Base-by-base conservation (phyloP, 2,888 invertebrate genomes). In the Gandaritis pyraliata region DNA sequence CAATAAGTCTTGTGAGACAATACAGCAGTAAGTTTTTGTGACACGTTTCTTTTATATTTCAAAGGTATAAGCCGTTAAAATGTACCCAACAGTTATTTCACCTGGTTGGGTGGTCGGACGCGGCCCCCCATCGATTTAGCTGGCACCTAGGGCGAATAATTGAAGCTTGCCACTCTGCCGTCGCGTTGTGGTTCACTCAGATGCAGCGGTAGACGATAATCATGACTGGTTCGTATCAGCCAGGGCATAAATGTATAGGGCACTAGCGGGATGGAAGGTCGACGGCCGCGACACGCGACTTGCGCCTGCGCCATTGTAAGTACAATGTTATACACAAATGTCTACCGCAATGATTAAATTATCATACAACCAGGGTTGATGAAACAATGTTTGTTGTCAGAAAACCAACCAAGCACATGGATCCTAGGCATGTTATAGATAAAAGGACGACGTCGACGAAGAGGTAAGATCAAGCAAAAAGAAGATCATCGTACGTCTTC, bases 231-330 rank as follows among this genome's bases (percentile, higher is more conserved):
- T 33, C 39, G 38, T 49, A 41, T 33, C 41, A 23, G n/a, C 5
- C 45, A 45, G 50, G n/a, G 36, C 57, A 8, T 11, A 54, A 8
- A 46, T 3, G 10, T 43, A 43, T 16, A 43, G 43, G 43, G 43
- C 33, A 33, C 43, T 43, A 43, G 58, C 55, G 55, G 60, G 50
- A 49, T 52, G 71, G 74, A 78, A 77, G 82, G 82, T 82, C 80
- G 77, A 78, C 74, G 82, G 71, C 82, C 82, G 78, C 69, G 69
- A 61, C 70, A 57, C 82, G 80, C 70, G 69, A 62, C 70, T 38
- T 72, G 75, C 71, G 65, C 70, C 61, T 63, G 66, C 72, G 66
- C 71, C 38, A 16, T 11, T 16, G 15, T 11, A 16, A 10, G 43
- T 43, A 43, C 38, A 33, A 10, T 33, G 8, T 33, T 33, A 33